A percentile compares a stretch with the other conserved stretches of the same genome.
phyloP scores from a whole-genome alignment of 2,113 vertebrate species.

The Chrysochloris asiatica region DNA sequence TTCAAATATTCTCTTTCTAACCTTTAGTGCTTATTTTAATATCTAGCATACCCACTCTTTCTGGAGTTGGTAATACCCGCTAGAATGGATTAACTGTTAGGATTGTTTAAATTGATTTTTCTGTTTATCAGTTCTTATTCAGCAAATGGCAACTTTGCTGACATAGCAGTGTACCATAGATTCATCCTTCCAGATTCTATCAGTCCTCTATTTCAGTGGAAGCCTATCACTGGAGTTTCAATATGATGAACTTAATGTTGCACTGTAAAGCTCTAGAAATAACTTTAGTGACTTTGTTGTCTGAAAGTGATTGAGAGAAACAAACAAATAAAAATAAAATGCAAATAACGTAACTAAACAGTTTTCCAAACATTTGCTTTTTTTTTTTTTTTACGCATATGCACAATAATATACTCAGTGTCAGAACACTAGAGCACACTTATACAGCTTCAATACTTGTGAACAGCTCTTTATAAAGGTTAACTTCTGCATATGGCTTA shows the following conservation, averaged over 20 bases:
- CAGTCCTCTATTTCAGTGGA: constrained; percentile 55
- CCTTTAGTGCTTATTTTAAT: constrained; percentile 57
- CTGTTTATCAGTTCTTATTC: constrained; percentile 64
- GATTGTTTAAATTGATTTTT: constrained; percentile 67
- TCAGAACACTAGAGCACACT: not conserved
- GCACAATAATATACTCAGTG: not conserved
- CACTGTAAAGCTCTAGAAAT: constrained; percentile 22
- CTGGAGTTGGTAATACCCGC: constrained; percentile 7
- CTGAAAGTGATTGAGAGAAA: not conserved
- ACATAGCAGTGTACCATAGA: constrained; percentile 8
- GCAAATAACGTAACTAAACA: constrained; percentile 1
- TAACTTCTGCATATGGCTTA: not conserved
- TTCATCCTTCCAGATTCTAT: constrained; percentile 48
- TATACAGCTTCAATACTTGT: not conserved
- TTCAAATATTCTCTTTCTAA: constrained; percentile 50
- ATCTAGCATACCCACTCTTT: constrained; percentile 25
- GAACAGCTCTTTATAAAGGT: not conserved
- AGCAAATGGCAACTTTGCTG: constrained; percentile 67
- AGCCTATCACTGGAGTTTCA: not conserved
- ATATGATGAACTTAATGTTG: constrained; percentile 6
- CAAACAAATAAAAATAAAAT: constrained; percentile 9
- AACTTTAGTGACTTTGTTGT: not conserved
- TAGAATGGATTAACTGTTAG: constrained; percentile 62
- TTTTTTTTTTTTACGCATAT: constrained; percentile 4
- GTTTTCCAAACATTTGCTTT: not conserved